Evolutionary conservation across 1,140 invertebrate species (phyloP).

Genomic region (Papilio glaucus): DNA sequence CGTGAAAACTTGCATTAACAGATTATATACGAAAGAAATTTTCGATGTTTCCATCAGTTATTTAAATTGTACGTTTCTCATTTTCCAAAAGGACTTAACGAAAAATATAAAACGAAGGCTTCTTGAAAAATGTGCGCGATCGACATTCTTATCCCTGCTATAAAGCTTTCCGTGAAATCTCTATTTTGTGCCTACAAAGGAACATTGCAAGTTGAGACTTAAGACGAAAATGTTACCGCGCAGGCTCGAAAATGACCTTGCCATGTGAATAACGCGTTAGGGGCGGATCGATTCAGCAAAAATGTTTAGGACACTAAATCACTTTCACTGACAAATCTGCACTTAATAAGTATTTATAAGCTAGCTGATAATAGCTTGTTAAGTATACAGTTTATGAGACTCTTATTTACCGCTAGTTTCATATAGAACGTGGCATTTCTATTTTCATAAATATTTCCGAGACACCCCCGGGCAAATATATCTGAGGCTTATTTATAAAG

Average conservation of each 20-base stretch:
- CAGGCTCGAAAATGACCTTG: constrained; percentile 31
- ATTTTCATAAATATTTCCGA: neutral
- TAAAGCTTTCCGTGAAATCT: constrained; percentile 24
- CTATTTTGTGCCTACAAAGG: constrained; percentile 20
- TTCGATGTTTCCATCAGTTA: too few relatives aligned
- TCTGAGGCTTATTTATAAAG: too few relatives aligned
- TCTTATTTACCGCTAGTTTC: neutral
- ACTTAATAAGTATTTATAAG: constrained; percentile 13
- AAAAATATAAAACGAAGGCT: constrained; percentile 14
- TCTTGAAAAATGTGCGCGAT: constrained; percentile 15
- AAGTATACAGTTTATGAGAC: neutral
- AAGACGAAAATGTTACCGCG: constrained; percentile 33
- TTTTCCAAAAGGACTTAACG: neutral
- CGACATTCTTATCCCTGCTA: constrained; percentile 16
- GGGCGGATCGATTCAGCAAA: constrained; percentile 33
- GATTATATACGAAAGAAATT: too few relatives aligned
- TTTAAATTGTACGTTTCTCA: too few relatives aligned
- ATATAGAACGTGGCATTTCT: neutral
- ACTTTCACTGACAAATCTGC: constrained; percentile 17
- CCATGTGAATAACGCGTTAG: constrained; percentile 31
- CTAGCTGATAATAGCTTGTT: neutral
- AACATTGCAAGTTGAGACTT: constrained; percentile 26
- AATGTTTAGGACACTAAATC: constrained; percentile 34
- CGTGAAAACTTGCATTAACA: too few relatives aligned
- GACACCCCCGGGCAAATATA: too few relatives aligned